These are phyloP conservation scores for Clarias gariepinus DNA, from an alignment of 2,113 vertebrate genomes.

Conservation along the genomic window DNA sequence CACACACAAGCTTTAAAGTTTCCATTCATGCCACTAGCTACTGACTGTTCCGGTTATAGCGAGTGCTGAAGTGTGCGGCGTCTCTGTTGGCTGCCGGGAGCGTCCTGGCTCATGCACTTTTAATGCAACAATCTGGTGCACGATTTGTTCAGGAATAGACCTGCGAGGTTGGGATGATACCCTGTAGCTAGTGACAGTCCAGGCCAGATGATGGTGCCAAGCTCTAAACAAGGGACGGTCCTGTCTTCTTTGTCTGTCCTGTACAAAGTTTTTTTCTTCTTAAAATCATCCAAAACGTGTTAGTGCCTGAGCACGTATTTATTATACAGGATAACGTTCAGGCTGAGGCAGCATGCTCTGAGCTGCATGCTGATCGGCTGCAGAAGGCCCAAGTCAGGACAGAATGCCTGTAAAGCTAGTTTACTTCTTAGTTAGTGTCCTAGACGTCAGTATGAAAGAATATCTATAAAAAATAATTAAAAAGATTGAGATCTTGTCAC, in stretches of 20 bases:
- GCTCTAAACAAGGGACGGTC: neutral
- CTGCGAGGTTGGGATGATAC: neutral
- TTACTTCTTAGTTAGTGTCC: neutral
- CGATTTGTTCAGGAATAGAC: constrained; percentile 33
- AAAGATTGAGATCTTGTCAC: too few species aligned
- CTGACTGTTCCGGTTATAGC: constrained; percentile 19
- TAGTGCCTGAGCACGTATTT: neutral
- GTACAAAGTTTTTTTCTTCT: neutral
- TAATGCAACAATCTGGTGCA: constrained; percentile 25
- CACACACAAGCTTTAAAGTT: neutral
- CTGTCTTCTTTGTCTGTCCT: neutral
- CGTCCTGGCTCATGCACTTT: constrained; percentile 34
- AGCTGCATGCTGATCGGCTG: neutral
- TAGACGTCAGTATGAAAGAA: neutral
- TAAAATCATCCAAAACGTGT: neutral
- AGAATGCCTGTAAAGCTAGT: neutral
- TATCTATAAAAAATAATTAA: neutral
- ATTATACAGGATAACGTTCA: neutral
- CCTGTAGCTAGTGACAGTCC: constrained; percentile 1
- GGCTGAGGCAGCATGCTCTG: neutral
- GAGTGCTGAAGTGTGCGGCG: constrained; percentile 8
- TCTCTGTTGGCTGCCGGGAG: constrained; percentile 12
- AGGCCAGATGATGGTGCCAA: neutral
- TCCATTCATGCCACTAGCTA: neutral
- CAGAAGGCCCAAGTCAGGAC: neutral